A percentile compares a stretch with the other conserved stretches of the same genome.
These are phyloP conservation scores for Sphecodes monilicornis DNA, from an alignment of 2,888 invertebrate species.

Conservation along the genomic window DNA sequence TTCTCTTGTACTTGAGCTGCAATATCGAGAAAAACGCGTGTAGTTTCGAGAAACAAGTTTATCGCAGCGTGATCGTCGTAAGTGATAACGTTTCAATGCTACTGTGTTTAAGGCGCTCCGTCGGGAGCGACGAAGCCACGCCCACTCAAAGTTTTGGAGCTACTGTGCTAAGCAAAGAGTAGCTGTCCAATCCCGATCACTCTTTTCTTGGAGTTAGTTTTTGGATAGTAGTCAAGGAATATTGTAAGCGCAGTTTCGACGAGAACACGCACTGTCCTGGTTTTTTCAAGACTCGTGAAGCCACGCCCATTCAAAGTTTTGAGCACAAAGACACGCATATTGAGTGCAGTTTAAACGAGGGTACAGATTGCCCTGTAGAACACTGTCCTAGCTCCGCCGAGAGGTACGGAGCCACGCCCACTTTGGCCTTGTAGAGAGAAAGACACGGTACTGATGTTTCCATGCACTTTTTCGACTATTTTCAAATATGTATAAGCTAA, in stretches of 20 bases:
- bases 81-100: background rate
- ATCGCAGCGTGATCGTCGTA: background rate
- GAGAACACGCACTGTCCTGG: background rate
- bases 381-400: too few species aligned
- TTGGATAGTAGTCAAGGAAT: background rate
- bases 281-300: background rate
- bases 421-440: background rate
- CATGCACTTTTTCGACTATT: background rate
- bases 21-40: constrained; percentile 21
- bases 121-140: background rate
- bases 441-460: background rate
- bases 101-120: background rate
- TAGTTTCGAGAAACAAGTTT: background rate
- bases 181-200: too few species aligned
- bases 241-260: background rate
- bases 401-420: background rate
- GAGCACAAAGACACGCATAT: too few species aligned
- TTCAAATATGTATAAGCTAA: too few species aligned
- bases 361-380: too few species aligned
- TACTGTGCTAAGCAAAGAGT: background rate
- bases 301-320: too few species aligned
- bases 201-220: background rate
- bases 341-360: too few species aligned
- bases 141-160: background rate
- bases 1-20: constrained; percentile 98